Base-by-base conservation (phyloP, 2,113 vertebrate species). In the Vanacampus margaritifer region DNA sequence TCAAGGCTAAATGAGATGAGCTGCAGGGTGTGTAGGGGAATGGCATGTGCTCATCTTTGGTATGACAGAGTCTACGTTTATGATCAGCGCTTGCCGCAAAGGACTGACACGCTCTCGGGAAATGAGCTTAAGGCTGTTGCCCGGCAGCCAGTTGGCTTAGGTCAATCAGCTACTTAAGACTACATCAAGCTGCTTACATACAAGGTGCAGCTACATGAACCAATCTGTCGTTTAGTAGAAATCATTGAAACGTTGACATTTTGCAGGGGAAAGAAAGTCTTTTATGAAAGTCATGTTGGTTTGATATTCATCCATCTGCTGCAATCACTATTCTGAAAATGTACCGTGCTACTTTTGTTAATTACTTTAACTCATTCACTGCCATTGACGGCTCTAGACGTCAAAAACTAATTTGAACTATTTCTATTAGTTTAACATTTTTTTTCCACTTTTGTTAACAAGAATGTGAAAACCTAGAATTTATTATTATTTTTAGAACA, bases 11-110 rank as follows among this genome's bases (percentile, higher is more conserved):
- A 24, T 24, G 13, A 67, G 70, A 77, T 7, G 1, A 63, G 65
- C 45, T 64, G 84, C 32, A 69, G 87, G 76, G 84, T 35, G 83
- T 80, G 86, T 56, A 71, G 60, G 79, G 84, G 88, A 78, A 80
- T 72, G 83, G 84, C 73, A 72, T 50, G 19, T 23, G 39, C 73
- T 74, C 48, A 59, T 71, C 59, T 70, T 59, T 71, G 21, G 32
- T 61, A 64, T 70, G 79, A 79, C 70, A 24, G 64, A 60, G 75
- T 75, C 46, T 11, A 46, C 60, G 70, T 75, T 71, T 79, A 56
- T 78, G 79, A 83, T 83, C 78, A 78, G 66, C 6, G 4, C 36
- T 74, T 83, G 83, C 79, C 81, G 79, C 80, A 85, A 0, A 80
- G 37, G 51, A 68, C 73, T 72, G 70, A 28, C 54, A 69, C 68